Evolutionary conservation across 2,888 invertebrate genomes (phyloP).

Genomic region (Chymomyza caudatula): DNA sequence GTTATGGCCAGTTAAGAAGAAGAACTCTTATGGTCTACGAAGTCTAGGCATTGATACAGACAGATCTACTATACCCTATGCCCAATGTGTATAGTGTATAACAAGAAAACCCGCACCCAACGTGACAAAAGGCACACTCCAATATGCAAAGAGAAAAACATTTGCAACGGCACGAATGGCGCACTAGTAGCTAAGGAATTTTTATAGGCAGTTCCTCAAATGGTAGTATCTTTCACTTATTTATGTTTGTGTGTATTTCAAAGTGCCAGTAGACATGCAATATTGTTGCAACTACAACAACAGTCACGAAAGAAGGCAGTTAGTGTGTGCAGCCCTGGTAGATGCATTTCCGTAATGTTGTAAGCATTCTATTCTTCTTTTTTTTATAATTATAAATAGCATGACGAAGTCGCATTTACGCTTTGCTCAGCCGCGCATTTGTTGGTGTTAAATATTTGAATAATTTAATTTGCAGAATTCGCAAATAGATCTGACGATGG

Average conservation of each 20-base stretch:
- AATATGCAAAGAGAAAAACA: slow-evolving; percentile 12
- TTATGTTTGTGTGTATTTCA: slow-evolving; percentile 30
- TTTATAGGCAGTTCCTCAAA: neutral
- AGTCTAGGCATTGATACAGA: too few relatives aligned
- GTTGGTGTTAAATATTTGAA: slow-evolving; percentile 12
- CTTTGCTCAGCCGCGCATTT: neutral
- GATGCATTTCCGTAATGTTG: neutral
- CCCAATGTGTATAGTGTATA: too few relatives aligned
- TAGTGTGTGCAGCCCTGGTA: neutral
- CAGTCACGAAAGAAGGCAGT: neutral
- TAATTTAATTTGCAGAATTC: slow-evolving; percentile 10
- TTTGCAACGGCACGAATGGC: neutral
- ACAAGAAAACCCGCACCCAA: slow-evolving; percentile 6
- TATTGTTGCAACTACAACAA: neutral
- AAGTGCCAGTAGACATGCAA: slow-evolving; percentile 61
- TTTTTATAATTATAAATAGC: slow-evolving; percentile 32
- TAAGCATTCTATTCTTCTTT: slow-evolving; percentile 1
- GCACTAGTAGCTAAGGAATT: neutral
- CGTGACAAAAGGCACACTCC: slow-evolving; percentile 40
- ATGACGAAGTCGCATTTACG: slow-evolving; percentile 38
- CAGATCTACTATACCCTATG: too few relatives aligned
- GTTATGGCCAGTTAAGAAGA: too few relatives aligned
- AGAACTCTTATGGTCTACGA: too few relatives aligned
- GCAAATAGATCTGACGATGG: neutral
- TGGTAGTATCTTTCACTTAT: neutral